phyloP scores from a whole-genome alignment of 2,888 invertebrate species.

The Onchidella celtica region DNA sequence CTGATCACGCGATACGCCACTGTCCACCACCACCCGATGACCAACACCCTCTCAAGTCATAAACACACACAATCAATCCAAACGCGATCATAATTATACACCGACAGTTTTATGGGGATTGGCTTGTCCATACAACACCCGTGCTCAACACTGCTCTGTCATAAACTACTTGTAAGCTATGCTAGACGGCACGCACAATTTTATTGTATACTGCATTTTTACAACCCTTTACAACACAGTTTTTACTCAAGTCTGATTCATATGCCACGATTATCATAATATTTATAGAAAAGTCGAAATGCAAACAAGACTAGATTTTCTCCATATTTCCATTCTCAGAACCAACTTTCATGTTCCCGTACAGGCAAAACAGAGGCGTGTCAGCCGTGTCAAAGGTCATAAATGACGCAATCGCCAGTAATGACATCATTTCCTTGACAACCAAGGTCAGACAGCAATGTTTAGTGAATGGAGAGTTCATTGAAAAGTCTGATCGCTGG shows the following conservation, averaged over 20 bases:
- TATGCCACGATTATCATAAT: no score
- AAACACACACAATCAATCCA: no score
- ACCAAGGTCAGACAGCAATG: neutral
- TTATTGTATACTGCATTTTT: neutral
- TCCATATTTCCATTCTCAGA: neutral
- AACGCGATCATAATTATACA: no score
- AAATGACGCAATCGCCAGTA: neutral
- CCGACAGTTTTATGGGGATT: no score
- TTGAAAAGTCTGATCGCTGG: no score
- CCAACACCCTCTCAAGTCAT: no score
- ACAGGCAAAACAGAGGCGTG: neutral
- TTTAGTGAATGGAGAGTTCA: neutral
- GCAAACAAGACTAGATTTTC: neutral
- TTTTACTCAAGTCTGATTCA: neutral
- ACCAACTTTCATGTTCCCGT: neutral
- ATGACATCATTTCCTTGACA: neutral
- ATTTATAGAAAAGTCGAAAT: neutral
- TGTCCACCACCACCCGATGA: no score
- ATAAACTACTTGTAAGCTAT: no score
- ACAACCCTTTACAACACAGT: neutral
- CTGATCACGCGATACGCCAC: no score
- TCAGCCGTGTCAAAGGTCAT: neutral
- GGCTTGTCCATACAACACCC: no score
- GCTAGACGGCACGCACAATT: no score
- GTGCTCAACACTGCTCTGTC: no score